Conservation (phyloP, 2,113 vertebrate species). For the Cebus imitator region DNA sequence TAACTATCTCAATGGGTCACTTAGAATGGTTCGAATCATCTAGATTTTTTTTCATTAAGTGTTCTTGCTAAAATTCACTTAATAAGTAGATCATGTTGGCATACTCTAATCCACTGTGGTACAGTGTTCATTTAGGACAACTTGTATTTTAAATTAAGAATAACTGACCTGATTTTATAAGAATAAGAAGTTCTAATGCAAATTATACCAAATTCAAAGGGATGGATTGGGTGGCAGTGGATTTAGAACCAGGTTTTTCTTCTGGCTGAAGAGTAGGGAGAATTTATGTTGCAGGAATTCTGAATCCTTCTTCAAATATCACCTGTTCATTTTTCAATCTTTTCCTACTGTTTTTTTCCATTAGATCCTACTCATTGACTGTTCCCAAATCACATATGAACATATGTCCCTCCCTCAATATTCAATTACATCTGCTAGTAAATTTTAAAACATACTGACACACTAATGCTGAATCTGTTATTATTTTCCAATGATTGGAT, state of each 20-base stretch:
- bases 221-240: neutral
- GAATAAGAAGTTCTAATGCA: neutral
- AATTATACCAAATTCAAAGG: conserved; percentile 45
- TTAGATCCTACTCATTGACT: neutral
- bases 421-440: neutral
- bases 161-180: conserved; percentile 31
- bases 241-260: neutral
- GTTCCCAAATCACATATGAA: neutral
- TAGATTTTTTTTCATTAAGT: conserved; percentile 6
- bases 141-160: conserved; percentile 61
- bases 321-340: neutral
- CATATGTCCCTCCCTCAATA: neutral
- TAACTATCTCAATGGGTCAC: conserved; percentile 22
- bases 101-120: neutral
- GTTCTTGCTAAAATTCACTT: conserved; percentile 45
- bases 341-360: neutral
- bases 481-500: neutral
- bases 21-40: neutral
- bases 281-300: neutral
- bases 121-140: conserved; percentile 51
- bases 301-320: neutral
- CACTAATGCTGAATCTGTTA: neutral
- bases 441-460: neutral
- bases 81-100: conserved; percentile 37
- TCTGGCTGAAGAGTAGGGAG: neutral